phyloP scores from a whole-genome alignment of 2,888 invertebrate genomes.

The Andrena trimmerana region DNA sequence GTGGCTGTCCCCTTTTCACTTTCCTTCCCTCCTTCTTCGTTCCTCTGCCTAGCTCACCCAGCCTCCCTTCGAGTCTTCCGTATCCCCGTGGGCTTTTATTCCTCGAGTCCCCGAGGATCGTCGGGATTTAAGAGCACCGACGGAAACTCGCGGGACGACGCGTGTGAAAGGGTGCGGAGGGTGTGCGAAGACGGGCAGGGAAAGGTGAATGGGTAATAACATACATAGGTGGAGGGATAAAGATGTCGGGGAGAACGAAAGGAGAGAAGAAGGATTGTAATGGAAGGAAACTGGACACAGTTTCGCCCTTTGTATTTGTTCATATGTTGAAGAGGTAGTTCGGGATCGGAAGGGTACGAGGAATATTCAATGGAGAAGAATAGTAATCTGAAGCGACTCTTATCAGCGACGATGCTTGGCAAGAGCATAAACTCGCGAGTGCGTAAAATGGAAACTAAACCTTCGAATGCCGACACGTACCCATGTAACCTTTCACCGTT shows the following conservation, averaged over 20 bases:
- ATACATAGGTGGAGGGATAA: neutral
- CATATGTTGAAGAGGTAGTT: neutral
- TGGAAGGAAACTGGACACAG: conserved; percentile 41
- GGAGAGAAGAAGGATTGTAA: conserved; percentile 11
- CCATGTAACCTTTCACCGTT: conserved; percentile 18
- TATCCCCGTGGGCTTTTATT: conserved; percentile 28
- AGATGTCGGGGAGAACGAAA: conserved; percentile 6
- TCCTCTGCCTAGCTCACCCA: neutral
- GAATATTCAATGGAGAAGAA: neutral
- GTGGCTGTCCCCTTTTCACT: conserved; percentile 28
- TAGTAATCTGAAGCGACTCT: neutral
- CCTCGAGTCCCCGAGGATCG: conserved; percentile 21
- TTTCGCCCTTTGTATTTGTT: neutral
- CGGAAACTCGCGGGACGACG: neutral
- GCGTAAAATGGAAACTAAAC: conserved; percentile 1
- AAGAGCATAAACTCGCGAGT: neutral
- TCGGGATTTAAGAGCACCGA: conserved; percentile 22
- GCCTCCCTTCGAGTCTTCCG: neutral
- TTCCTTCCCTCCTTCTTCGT: neutral
- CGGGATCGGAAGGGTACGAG: neutral
- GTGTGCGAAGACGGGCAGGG: neutral
- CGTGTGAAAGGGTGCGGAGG: neutral
- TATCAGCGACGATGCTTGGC: conserved; percentile 8
- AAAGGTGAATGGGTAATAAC: conserved; percentile 7
- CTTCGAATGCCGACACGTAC: conserved; percentile 13